Evolutionary conservation across 1,140 invertebrate genomes (phyloP).

Genomic region (Diprion similis): DNA sequence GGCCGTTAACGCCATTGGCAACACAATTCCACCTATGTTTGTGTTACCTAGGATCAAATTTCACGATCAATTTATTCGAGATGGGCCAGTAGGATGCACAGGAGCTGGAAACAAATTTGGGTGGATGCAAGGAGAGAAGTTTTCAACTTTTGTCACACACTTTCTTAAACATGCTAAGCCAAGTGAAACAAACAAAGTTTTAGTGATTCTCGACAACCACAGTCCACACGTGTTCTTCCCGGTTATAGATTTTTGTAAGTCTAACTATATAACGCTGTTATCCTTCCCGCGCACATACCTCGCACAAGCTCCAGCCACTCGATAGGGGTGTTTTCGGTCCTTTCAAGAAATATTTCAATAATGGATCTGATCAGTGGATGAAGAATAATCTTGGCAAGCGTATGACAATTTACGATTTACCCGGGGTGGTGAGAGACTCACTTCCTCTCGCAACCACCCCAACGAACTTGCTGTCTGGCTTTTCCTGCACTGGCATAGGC

Average conservation of each 20-base stretch:
- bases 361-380: slow-evolving; percentile 34
- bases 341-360: slow-evolving; percentile 52
- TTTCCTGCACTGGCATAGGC: too few species aligned
- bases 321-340: slow-evolving; percentile 52
- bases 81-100: slow-evolving; percentile 24
- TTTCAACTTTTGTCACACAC: slow-evolving; percentile 16
- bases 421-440: too few species aligned
- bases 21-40: slow-evolving; percentile 24
- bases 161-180: slow-evolving; percentile 20
- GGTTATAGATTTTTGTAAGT: slow-evolving; percentile 45
- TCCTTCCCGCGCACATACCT: slow-evolving; percentile 43
- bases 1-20: slow-evolving; percentile 51
- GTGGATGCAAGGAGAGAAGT: slow-evolving; percentile 23
- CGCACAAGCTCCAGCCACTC: slow-evolving; percentile 49
- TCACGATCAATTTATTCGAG: slow-evolving; percentile 36
- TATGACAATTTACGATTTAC: too few species aligned
- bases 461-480: too few species aligned
- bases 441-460: too few species aligned
- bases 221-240: too few species aligned
- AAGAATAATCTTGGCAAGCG: too few species aligned
- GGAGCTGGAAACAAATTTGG: slow-evolving; percentile 22
- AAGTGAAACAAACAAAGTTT: slow-evolving; percentile 18
- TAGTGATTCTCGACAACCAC: slow-evolving; percentile 33
- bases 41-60: slow-evolving; percentile 21
- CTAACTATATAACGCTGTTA: slow-evolving; percentile 50